Evolutionary conservation across 1,140 invertebrate genomes (phyloP).

Genomic region (Dreissena rostriformis): DNA sequence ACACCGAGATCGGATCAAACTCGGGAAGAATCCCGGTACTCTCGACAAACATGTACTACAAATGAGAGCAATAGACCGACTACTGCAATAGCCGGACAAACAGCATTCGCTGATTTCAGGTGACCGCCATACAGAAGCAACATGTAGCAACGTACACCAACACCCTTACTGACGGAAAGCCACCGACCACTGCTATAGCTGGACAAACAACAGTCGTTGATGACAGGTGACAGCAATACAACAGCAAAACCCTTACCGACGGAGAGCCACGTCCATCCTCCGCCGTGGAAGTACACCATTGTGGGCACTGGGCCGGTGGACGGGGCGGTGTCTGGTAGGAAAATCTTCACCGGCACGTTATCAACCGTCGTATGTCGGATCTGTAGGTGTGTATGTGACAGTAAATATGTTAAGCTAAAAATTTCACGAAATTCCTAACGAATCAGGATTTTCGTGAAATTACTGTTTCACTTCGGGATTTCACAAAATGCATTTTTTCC

Average conservation of each 20-base stretch:
- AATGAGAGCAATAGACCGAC: no score
- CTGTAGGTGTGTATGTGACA: neutral
- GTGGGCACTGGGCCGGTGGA: conserved; percentile 50
- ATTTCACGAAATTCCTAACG: neutral
- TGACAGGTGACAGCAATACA: no score
- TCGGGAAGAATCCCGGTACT: no score
- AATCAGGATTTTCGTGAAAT: neutral
- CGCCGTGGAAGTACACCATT: conserved; percentile 76
- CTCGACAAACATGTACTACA: no score
- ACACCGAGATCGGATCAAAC: no score
- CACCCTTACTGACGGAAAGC: no score
- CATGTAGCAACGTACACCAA: neutral
- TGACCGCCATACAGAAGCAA: neutral
- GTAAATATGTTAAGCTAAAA: neutral
- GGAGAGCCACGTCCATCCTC: conserved; percentile 75
- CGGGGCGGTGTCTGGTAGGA: conserved; percentile 19
- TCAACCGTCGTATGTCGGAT: conserved; percentile 47
- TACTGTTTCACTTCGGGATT: no score
- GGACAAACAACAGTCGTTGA: no score
- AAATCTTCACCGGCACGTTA: conserved; percentile 45
- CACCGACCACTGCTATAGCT: no score
- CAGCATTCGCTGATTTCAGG: neutral
- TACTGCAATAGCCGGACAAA: no score
- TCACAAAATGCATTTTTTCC: no score
- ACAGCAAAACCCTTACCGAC: conserved; percentile 66